These are phyloP conservation scores for Agriopis aurantiaria DNA, from an alignment of 2,888 invertebrate genomes.

Conservation along the genomic window DNA sequence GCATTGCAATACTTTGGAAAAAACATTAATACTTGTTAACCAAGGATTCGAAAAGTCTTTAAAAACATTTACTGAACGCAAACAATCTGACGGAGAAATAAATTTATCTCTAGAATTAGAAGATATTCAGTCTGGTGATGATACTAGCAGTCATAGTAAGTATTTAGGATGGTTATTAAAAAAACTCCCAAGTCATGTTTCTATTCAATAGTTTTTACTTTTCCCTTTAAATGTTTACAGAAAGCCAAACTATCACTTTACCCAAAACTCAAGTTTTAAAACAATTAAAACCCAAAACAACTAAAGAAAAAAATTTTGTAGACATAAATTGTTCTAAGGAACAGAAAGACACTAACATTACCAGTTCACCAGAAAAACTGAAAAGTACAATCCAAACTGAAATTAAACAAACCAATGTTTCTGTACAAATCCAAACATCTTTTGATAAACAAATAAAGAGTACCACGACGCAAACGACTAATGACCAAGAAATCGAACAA, in stretches of 20 bases:
- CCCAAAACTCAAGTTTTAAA: slow-evolving; percentile 64
- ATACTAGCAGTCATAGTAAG: slow-evolving; percentile 66
- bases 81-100: slow-evolving; percentile 42
- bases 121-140: slow-evolving; percentile 73
- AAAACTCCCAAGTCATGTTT: not conserved
- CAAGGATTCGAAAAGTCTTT: slow-evolving; percentile 64
- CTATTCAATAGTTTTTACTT: not conserved
- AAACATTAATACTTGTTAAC: slow-evolving; percentile 68
- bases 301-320: slow-evolving; percentile 34
- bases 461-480: slow-evolving; percentile 66
- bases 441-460: slow-evolving; percentile 44
- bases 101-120: slow-evolving; percentile 59
- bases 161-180: not conserved
- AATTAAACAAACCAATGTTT: slow-evolving; percentile 39
- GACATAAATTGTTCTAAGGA: slow-evolving; percentile 21
- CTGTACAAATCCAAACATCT: slow-evolving; percentile 65
- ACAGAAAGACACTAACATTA: slow-evolving; percentile 19
- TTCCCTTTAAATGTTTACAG: slow-evolving; percentile 56
- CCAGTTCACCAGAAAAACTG: slow-evolving; percentile 12
- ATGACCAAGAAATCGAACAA: slow-evolving; percentile 50
- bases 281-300: slow-evolving; percentile 37
- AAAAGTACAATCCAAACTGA: slow-evolving; percentile 22
- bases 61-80: slow-evolving; percentile 43
- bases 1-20: slow-evolving; percentile 70
- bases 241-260: slow-evolving; percentile 69